Evolutionary conservation across 2,113 vertebrate genomes (phyloP).

Genomic region (Rhombomys opimus): DNA sequence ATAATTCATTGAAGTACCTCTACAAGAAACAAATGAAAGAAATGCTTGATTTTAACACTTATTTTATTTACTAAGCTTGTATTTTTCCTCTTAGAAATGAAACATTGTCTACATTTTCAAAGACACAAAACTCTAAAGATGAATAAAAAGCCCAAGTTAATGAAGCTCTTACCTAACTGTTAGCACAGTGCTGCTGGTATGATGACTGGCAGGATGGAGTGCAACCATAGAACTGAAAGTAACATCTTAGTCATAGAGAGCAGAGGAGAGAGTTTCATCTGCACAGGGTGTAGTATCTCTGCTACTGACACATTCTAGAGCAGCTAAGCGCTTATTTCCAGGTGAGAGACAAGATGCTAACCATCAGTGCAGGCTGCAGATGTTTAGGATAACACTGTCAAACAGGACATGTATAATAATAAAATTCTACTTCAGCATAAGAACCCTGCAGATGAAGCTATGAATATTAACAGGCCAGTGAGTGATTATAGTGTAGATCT

Average conservation of each 20-base stretch:
- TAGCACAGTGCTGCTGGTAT: conserved; percentile 37
- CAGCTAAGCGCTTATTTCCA: conserved; percentile 20
- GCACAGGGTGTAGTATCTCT: conserved; percentile 10
- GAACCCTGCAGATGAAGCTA: not conserved
- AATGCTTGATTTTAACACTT: not conserved
- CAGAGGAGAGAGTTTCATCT: not conserved
- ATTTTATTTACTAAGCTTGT: conserved; percentile 32
- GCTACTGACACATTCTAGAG: not conserved
- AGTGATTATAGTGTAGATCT: not conserved
- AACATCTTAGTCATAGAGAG: conserved; percentile 12
- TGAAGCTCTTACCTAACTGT: conserved; percentile 35
- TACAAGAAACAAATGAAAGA: not conserved
- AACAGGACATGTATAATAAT: not conserved
- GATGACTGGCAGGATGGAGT: not conserved
- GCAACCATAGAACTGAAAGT: conserved; percentile 46
- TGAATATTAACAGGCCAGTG: not conserved
- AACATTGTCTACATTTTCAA: conserved; percentile 22
- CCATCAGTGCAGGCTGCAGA: not conserved
- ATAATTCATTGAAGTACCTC: conserved; percentile 35
- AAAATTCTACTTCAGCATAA: not conserved
- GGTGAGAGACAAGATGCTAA: conserved; percentile 64
- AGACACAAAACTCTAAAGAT: conserved; percentile 26
- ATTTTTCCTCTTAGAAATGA: conserved; percentile 35
- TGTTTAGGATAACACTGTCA: conserved; percentile 35
- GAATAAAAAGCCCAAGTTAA: conserved; percentile 38